phyloP scores from a whole-genome alignment of 2,113 vertebrate genomes.

The Dicentrarchus labrax region DNA sequence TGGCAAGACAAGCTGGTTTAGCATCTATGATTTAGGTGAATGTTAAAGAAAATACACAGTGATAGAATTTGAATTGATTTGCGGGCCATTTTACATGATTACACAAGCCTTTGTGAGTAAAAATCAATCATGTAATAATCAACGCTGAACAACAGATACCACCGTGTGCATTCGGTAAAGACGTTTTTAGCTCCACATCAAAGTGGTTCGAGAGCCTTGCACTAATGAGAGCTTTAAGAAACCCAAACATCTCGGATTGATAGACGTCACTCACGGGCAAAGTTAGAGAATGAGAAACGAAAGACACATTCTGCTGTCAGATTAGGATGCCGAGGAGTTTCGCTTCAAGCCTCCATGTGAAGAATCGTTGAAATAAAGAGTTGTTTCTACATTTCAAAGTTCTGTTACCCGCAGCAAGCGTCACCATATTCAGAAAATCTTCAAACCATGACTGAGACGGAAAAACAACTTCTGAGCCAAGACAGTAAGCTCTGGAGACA shows the following conservation, averaged over 20 bases:
- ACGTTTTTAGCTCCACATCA: background rate
- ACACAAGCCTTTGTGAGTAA: background rate
- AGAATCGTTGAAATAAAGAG: slow-evolving; percentile 59
- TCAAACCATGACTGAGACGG: slow-evolving; percentile 63
- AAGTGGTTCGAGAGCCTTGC: background rate
- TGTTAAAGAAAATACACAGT: background rate
- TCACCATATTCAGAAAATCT: slow-evolving; percentile 74
- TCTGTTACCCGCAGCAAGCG: slow-evolving; percentile 62
- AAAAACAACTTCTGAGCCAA: slow-evolving; percentile 71
- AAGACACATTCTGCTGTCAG: slow-evolving; percentile 19
- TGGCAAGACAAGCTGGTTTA: background rate
- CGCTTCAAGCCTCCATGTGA: slow-evolving; percentile 53
- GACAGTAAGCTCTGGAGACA: slow-evolving; percentile 61
- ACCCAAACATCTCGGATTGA: slow-evolving; percentile 25
- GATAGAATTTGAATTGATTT: slow-evolving; percentile 12
- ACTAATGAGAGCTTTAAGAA: slow-evolving; percentile 40
- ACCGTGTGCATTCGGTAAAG: background rate
- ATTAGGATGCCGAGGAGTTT: slow-evolving; percentile 47
- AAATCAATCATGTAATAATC: slow-evolving; percentile 46
- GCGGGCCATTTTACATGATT: background rate
- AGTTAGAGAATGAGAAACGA: slow-evolving; percentile 35
- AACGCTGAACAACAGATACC: slow-evolving; percentile 4
- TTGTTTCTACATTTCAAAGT: slow-evolving; percentile 66
- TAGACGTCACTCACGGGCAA: slow-evolving; percentile 40
- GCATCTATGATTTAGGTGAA: background rate